Conservation (phyloP, 92 coral and sea anemone species). For the Palythoa grandis region DNA sequence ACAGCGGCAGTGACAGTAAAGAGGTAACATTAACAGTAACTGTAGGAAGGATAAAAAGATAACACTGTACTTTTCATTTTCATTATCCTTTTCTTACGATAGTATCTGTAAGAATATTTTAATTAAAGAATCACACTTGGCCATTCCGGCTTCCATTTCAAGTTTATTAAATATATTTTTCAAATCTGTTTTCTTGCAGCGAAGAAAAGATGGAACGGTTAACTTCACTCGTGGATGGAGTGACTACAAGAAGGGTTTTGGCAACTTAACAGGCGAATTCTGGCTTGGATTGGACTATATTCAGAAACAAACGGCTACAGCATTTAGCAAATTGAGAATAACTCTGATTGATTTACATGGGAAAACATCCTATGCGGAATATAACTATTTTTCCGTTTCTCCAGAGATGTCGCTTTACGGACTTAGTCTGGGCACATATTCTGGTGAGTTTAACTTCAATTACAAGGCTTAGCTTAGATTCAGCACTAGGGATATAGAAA, state of each 20-base stretch:
- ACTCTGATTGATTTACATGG: constrained; percentile 6
- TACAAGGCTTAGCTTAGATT: not conserved
- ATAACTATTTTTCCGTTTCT: constrained; percentile 16
- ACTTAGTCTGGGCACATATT: constrained; percentile 12
- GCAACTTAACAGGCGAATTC: constrained; percentile 13
- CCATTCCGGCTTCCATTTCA: no score
- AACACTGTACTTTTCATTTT: no score
- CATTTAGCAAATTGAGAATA: constrained; percentile 8
- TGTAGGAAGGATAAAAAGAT: no score
- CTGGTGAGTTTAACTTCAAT: constrained; percentile 9
- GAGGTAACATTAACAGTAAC: no score
- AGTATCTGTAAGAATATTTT: no score
- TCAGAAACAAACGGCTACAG: not conserved
- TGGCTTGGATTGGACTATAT: constrained; percentile 28
- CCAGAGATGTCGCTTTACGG: constrained; percentile 7
- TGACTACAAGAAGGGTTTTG: constrained; percentile 31
- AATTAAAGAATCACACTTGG: no score
- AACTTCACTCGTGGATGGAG: constrained; percentile 36
- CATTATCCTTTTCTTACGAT: no score
- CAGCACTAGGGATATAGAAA: no score
- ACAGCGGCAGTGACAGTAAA: no score
- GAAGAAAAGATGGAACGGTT: constrained; percentile 20
- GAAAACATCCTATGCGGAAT: not conserved
- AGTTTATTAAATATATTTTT: not conserved
- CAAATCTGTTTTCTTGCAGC: not conserved